phyloP scores from a whole-genome alignment of 2,113 vertebrate species.

The Centrocercus urophasianus region DNA sequence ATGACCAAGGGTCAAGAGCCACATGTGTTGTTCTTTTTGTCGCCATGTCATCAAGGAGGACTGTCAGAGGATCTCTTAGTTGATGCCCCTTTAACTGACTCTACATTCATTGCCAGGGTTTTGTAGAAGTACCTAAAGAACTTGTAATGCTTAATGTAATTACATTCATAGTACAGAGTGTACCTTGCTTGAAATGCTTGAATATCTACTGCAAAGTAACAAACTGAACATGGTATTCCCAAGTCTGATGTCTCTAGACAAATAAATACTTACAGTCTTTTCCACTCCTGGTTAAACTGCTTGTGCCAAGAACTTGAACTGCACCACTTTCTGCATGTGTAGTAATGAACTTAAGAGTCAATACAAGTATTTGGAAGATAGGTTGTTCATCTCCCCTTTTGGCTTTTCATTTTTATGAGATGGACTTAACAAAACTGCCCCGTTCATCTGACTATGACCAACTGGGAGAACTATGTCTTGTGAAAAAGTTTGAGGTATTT shows the following conservation, averaged over 20 bases:
- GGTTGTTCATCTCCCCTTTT: not conserved
- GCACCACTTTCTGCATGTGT: accelerated
- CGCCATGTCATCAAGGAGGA: not conserved
- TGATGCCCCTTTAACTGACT: not conserved
- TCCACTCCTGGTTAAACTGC: not conserved
- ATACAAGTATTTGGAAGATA: not conserved
- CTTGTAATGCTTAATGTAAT: not conserved
- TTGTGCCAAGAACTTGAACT: not conserved
- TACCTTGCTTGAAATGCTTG: not conserved
- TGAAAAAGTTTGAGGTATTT: not conserved
- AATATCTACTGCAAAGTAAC: not conserved
- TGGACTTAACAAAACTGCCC: not conserved
- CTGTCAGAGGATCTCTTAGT: not conserved
- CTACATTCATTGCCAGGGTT: not conserved
- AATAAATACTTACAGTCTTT: not conserved
- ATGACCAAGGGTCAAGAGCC: not conserved
- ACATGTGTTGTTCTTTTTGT: not conserved
- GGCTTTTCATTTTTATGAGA: not conserved
- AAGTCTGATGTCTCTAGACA: not conserved
- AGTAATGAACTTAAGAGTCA: not conserved
- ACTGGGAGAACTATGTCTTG: not conserved
- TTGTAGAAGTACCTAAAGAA: not conserved
- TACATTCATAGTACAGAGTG: accelerated
- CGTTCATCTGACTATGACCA: not conserved
- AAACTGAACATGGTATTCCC: not conserved